Base-by-base conservation (phyloP, 1,140 invertebrate species). In the Dinoponera quadriceps region DNA sequence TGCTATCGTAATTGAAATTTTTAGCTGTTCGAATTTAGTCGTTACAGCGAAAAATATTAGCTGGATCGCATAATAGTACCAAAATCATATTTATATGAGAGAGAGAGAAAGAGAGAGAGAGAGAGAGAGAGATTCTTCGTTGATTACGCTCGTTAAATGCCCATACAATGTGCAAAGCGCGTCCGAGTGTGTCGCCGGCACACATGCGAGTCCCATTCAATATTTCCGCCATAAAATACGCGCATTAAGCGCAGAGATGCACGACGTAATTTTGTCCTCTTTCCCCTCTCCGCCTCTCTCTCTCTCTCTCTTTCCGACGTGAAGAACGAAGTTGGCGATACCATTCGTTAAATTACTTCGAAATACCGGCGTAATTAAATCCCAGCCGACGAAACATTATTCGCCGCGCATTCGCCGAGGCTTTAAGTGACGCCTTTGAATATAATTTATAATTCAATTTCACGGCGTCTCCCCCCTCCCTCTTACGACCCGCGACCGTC, bases 371-470 rank as follows among this genome's bases (percentile, higher is more conserved):
- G 63, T 69, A 78, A 78, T 78, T 78, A 78, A 78, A 78, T 78
- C 75, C 75, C 75, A 69, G 51, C 75, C n/a, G 57, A 78, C 75
- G 63, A 78, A 78, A 78, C 63, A 78, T 78, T 78, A 78, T 78
- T 78, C 65, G 75, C 29, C 75, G 75, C 63, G 75, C 63, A 44
- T 69, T 69, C 33, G 75, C 63, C 75, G 33, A 69, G 63, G 49
- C 75, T 78, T 78, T 69, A 69, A 78, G 75, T 69, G 63, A 78
- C 51, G 75, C 65, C 51, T 71, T 57, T 69, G 75, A 80, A 71
- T 71, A 80, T 80, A 57, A 80, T 80, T 80, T 71, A 57, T 80
- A 80, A 80, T 80, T 83, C 49, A 75, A 65, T 75, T 78, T 78
- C 38, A 60, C 38, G 22, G 44, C 33, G 2, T 60, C 54, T 11